Percentiles rank a stretch among this genome's conserved stretches.
phyloP scores from a whole-genome alignment of 2,888 invertebrate genomes.

The Parascotia fuliginaria region DNA sequence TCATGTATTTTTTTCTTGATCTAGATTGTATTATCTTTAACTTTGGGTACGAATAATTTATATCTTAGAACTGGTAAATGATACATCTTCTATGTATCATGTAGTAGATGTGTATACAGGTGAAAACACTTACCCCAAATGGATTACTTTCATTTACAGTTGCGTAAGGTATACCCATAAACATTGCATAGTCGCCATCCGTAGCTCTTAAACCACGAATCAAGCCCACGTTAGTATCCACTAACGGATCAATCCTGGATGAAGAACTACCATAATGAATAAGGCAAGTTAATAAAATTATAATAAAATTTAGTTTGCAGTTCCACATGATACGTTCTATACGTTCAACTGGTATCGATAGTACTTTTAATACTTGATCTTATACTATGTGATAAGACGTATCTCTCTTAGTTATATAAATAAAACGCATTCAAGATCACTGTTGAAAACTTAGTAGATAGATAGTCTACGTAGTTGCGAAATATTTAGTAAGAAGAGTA shows the following conservation, averaged over 20 bases:
- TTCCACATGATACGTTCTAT: constrained; percentile 28
- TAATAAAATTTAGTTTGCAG: constrained; percentile 13
- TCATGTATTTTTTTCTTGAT: too few species aligned
- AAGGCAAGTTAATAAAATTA: constrained; percentile 24
- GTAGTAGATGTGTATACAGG: too few species aligned
- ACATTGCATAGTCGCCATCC: constrained; percentile 63
- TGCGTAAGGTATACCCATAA: constrained; percentile 68
- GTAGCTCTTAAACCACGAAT: constrained; percentile 57
- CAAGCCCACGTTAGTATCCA: constrained; percentile 55
- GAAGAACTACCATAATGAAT: constrained; percentile 29
- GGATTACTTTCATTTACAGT: constrained; percentile 55
- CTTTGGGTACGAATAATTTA: too few species aligned
- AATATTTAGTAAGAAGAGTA: background rate
- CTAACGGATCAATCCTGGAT: constrained; percentile 56
- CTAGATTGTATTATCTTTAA: too few species aligned
- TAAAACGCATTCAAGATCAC: background rate
- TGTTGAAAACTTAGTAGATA: background rate
- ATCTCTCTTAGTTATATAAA: background rate
- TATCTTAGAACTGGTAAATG: too few species aligned
- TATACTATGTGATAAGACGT: background rate
- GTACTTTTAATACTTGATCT: background rate
- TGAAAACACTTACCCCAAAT: constrained; percentile 61
- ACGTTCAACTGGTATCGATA: background rate
- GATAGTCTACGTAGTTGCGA: background rate
- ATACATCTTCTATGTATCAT: too few species aligned